These are phyloP conservation scores for Sipha flava DNA, from an alignment of 1,140 invertebrate species.

Conservation along the genomic window DNA sequence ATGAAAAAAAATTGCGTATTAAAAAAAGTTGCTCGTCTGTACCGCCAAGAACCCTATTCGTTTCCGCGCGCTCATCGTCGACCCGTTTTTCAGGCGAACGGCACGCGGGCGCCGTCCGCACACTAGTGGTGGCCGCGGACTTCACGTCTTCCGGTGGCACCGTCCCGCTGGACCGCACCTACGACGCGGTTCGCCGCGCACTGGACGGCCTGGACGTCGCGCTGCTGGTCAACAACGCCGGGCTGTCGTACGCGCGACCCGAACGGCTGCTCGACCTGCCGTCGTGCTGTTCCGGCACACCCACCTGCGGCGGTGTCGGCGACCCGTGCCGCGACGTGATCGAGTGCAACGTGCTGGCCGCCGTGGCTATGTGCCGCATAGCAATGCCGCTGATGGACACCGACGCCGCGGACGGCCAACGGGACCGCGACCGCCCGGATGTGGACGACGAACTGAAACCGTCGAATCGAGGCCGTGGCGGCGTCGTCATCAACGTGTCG, in stretches of 20 bases:
- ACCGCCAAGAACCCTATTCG: too few species aligned
- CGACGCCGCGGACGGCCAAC: slow-evolving; percentile 40
- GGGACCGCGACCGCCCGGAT: slow-evolving; percentile 48
- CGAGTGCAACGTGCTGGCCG: slow-evolving; percentile 53
- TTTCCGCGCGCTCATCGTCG: too few species aligned
- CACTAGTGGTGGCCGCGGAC: background rate
- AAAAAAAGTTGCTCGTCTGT: too few species aligned
- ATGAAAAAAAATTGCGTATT: too few species aligned
- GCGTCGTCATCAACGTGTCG: slow-evolving; percentile 86
- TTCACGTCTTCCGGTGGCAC: background rate
- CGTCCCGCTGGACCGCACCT: background rate
- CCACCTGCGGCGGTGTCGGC: slow-evolving; percentile 42
- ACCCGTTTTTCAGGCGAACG: background rate
- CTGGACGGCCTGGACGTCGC: slow-evolving; percentile 76
- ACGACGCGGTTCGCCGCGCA: slow-evolving; percentile 41
- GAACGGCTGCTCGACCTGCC: slow-evolving; percentile 69
- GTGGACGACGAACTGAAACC: slow-evolving; percentile 56
- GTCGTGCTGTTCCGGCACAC: background rate
- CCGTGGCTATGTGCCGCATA: slow-evolving; percentile 58
- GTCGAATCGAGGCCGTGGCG: slow-evolving; percentile 74
- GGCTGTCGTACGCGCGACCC: slow-evolving; percentile 79
- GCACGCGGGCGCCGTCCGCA: background rate
- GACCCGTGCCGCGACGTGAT: slow-evolving; percentile 45
- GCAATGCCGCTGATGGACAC: slow-evolving; percentile 82
- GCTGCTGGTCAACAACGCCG: slow-evolving; percentile 93